phyloP scores from a whole-genome alignment of 2,888 invertebrate species.

The Idaea dimidiata region DNA sequence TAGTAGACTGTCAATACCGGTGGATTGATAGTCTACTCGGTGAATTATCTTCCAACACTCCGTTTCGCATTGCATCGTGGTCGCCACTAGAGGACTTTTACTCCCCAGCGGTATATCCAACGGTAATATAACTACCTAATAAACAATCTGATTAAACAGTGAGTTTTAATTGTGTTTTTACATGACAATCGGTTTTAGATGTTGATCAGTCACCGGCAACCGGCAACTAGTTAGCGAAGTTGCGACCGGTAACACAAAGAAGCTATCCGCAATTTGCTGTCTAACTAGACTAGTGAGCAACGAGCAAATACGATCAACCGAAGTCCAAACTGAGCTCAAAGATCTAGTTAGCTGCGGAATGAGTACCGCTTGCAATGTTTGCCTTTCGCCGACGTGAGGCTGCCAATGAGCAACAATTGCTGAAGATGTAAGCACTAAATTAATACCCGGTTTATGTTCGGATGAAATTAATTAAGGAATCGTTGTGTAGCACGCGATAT shows the following conservation, averaged over 20 bases:
- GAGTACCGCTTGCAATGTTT: constrained; percentile 60
- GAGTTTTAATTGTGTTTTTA: not conserved
- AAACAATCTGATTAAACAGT: not conserved
- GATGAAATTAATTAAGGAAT: constrained; percentile 37
- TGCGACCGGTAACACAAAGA: constrained; percentile 71
- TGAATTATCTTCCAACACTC: no score
- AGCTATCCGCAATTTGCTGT: constrained; percentile 63
- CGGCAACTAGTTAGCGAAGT: constrained; percentile 72
- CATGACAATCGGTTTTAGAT: constrained; percentile 27
- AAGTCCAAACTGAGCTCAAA: constrained; percentile 72
- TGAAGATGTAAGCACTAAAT: constrained; percentile 41
- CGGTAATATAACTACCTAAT: no score
- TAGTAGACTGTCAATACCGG: no score
- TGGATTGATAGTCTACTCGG: no score
- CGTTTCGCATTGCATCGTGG: no score
- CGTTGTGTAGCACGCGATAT: constrained; percentile 19
- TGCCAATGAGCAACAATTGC: constrained; percentile 37
- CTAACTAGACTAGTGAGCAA: constrained; percentile 74
- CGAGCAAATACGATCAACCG: constrained; percentile 69
- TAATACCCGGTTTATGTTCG: constrained; percentile 28
- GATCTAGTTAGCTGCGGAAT: constrained; percentile 73
- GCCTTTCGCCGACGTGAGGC: constrained; percentile 43
- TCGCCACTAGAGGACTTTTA: no score
- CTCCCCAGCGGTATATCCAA: no score
- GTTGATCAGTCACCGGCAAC: constrained; percentile 55